Base-by-base conservation (phyloP, 2,888 invertebrate species). In the Nematopogon swammerdamellus region DNA sequence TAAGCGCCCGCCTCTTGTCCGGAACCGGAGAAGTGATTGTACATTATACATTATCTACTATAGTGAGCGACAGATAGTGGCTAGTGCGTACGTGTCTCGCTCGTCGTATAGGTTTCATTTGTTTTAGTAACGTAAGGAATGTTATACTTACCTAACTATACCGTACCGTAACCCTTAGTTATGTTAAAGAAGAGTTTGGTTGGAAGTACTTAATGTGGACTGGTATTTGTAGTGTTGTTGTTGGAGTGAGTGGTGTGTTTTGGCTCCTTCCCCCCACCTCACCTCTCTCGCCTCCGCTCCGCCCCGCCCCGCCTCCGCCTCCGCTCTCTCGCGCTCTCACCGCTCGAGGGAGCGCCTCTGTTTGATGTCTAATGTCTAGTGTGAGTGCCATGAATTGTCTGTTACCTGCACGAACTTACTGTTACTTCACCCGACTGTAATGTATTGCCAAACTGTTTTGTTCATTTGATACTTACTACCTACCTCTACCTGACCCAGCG, bases 11-110 rank as follows among this genome's bases (percentile, higher is more conserved):
- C 64, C 60, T 66, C 61, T 76, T 76, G 74, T 75, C 73, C 66
- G 76, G 69, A 75, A 70, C 76, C 75, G 70, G 19, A 19, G 44
- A 44, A 66, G 72, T 76, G 70, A 72, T 75, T 74, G 73, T 74
- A 74, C 63, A 67, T 74, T 72, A 43, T 30, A n/a, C 14, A n/a
- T 44, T 47, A 44, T 75, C 70, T 72, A 70, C 19, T 69, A 69
- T 79, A 79, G 76, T 70, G 73, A 75, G 66, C 68, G 70, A 76
- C 76, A 77, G 77, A 76, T 79, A 79, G 79, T 76, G 76, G 79
- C 77, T 77, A 79, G 77, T 74, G 68, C 18, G 43, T 17, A 19
- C 44, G 44, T 73, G 71, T 16, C 70, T 69, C 76, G 77, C 77
- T 79, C 79, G 75, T 76, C 75, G 68, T 72, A 68, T 75, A 77